Evolutionary conservation across 2,888 invertebrate species (phyloP).

Genomic region (Ethmia dodecea): DNA sequence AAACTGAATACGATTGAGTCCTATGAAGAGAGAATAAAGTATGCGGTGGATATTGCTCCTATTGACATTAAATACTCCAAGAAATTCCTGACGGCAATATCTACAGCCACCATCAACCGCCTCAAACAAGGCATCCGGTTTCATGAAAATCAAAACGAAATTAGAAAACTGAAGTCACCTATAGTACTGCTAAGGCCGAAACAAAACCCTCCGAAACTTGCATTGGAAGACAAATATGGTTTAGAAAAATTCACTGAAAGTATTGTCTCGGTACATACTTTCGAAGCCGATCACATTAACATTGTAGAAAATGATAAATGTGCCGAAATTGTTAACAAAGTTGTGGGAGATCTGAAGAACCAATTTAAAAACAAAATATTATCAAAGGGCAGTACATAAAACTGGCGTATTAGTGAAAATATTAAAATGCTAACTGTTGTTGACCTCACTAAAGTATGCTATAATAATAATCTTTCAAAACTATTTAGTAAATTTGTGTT

Average conservation of each 20-base stretch:
- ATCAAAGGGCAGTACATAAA: not conserved
- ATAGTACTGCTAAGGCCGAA: slow-evolving; percentile 1
- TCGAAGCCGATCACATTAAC: slow-evolving; percentile 1
- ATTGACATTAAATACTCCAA: slow-evolving; percentile 51
- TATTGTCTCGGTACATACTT: not conserved
- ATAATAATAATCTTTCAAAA: not conserved
- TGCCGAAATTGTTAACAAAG: slow-evolving; percentile 5
- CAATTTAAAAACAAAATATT: not conserved
- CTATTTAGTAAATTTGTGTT: not conserved
- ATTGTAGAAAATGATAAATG: slow-evolving; percentile 2
- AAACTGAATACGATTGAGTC: slow-evolving; percentile 72
- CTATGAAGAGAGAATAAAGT: slow-evolving; percentile 75
- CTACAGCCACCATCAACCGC: slow-evolving; percentile 60
- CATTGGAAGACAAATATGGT: not conserved
- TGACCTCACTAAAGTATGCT: not conserved
- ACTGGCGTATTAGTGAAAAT: not conserved
- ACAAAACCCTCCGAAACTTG: not conserved
- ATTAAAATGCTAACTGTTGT: not conserved
- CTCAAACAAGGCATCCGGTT: too few species aligned
- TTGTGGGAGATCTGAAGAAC: not conserved
- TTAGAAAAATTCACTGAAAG: slow-evolving; percentile 1
- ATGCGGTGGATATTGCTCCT: slow-evolving; percentile 53
- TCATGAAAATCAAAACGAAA: too few species aligned
- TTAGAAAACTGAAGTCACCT: slow-evolving; percentile 1
- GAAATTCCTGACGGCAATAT: slow-evolving; percentile 39